These are phyloP conservation scores for Stictonetta naevosa DNA, from an alignment of 2,113 vertebrate species.

Conservation along the genomic window DNA sequence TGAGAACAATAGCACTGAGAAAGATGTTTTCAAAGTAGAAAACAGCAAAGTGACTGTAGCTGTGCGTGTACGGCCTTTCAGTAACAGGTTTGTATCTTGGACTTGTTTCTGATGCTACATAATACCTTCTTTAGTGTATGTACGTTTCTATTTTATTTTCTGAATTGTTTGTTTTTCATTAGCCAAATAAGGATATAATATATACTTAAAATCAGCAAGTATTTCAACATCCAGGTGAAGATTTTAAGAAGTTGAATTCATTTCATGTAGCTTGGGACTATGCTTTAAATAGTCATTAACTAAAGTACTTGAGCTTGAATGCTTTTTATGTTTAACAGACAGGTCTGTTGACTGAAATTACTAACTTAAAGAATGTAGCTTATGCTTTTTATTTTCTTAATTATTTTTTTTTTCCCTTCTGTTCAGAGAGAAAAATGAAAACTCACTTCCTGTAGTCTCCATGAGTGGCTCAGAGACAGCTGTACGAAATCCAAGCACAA, in stretches of 20 bases:
- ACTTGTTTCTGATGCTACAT: neutral
- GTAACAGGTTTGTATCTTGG: slow-evolving; percentile 80
- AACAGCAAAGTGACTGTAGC: slow-evolving; percentile 92
- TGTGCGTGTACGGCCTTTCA: slow-evolving; percentile 91
- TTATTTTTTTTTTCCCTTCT: neutral
- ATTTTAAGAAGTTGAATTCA: neutral
- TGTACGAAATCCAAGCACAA: slow-evolving; percentile 84
- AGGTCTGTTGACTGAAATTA: neutral
- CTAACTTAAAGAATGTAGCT: neutral
- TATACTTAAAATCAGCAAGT: neutral
- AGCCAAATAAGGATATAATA: neutral
- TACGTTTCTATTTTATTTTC: neutral
- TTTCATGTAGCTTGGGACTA: neutral
- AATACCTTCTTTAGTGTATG: neutral
- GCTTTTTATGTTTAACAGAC: neutral
- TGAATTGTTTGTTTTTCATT: neutral
- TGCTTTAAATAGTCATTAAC: neutral
- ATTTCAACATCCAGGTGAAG: neutral
- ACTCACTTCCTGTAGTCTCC: slow-evolving; percentile 82
- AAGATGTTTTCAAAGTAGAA: slow-evolving; percentile 78
- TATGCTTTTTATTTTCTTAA: neutral
- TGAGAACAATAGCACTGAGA: neutral
- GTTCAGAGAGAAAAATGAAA: slow-evolving; percentile 86
- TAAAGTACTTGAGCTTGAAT: neutral
- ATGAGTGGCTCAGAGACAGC: slow-evolving; percentile 83